Evolutionary conservation across 2,113 vertebrate species (phyloP).

Genomic region (Pterophyllum scalare): DNA sequence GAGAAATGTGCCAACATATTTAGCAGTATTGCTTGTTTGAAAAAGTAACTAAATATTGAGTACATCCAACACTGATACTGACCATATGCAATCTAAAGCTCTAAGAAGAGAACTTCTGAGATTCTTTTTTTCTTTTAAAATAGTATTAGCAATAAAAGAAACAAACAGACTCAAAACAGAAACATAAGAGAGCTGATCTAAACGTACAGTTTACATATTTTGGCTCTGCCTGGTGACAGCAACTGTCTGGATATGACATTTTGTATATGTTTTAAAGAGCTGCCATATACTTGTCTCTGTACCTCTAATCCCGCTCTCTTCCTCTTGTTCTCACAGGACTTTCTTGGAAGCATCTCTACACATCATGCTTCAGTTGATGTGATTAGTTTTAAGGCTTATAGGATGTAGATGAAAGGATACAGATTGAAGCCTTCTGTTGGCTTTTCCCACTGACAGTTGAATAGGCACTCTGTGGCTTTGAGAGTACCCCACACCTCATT

Average conservation of each 20-base stretch:
- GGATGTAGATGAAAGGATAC: conserved; percentile 69
- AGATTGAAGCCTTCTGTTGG: conserved; percentile 68
- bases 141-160: neutral
- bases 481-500: conserved; percentile 44
- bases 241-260: neutral
- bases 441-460: conserved; percentile 71
- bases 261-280: neutral
- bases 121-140: neutral
- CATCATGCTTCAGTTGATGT: conserved; percentile 63
- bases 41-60: neutral
- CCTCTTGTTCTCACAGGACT: conserved; percentile 56
- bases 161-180: too few relatives aligned
- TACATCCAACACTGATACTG: neutral
- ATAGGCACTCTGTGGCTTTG: conserved; percentile 52
- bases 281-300: neutral
- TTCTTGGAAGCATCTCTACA: conserved; percentile 38
- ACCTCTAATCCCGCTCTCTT: conserved; percentile 18
- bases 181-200: neutral
- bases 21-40: neutral
- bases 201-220: neutral
- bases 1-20: neutral
- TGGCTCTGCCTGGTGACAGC: neutral
- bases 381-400: conserved; percentile 69
- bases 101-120: neutral
- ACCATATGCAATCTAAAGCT: neutral